Conservation (phyloP, 2,888 invertebrate genomes). For the Caenorhabditis sp. region DNA sequence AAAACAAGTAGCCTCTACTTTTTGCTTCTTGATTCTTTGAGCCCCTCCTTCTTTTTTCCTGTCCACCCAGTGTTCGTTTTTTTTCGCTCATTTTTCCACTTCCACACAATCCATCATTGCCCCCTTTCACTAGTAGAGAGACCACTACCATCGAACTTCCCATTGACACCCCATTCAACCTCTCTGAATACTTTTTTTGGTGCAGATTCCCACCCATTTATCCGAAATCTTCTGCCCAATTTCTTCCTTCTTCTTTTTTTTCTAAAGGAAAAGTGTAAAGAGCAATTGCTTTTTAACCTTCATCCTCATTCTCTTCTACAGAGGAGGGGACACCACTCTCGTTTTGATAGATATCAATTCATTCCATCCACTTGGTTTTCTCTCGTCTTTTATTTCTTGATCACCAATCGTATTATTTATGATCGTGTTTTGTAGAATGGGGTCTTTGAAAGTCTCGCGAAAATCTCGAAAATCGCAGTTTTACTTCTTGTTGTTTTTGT, state of each 20-base stretch:
- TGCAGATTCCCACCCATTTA: conserved; percentile 27
- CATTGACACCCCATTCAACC: neutral
- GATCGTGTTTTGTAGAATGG: conserved; percentile 43
- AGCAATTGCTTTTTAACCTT: conserved; percentile 53
- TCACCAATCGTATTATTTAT: conserved; percentile 44
- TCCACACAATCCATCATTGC: conserved; percentile 2
- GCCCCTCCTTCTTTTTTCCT: conserved; percentile 2
- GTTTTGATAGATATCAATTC: conserved; percentile 19
- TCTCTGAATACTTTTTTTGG: neutral
- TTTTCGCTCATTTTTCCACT: conserved; percentile 13
- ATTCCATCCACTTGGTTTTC: neutral
- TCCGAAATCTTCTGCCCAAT: neutral
- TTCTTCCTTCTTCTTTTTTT: neutral
- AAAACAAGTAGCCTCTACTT: neutral
- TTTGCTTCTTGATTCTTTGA: conserved; percentile 9
- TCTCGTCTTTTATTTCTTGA: neutral
- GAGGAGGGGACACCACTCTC: neutral
- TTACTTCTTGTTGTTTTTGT: too few relatives aligned
- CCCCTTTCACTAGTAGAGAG: too few relatives aligned
- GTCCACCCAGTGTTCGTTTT: neutral
- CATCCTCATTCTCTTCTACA: neutral
- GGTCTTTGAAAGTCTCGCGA: neutral
- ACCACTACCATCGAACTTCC: too few relatives aligned
- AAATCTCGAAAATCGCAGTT: conserved; percentile 3
- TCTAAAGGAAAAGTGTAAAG: conserved; percentile 43